Conservation (phyloP, 2,113 vertebrate genomes). For the Psittacula cyanocephala region DNA sequence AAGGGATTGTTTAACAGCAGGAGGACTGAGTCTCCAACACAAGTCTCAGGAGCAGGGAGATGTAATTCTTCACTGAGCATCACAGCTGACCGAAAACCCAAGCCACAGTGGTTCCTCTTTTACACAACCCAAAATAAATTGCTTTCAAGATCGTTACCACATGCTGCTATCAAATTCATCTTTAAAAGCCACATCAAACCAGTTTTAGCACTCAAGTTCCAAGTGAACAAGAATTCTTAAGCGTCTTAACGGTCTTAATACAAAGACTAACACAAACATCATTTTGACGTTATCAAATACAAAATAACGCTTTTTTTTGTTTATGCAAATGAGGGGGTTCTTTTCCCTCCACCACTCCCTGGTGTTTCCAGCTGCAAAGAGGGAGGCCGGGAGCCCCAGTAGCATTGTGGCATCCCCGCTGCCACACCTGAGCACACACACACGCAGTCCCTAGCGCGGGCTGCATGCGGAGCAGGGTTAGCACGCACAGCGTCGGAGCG, state of each 20-base stretch:
- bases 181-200: background rate
- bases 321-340: background rate
- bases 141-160: background rate
- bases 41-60: background rate
- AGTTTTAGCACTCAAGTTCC: background rate
- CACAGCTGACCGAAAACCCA: fast-evolving
- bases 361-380: background rate
- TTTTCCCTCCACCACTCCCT: background rate
- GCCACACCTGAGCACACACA: background rate
- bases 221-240: background rate
- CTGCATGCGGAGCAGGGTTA: background rate
- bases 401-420: fast-evolving
- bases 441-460: fast-evolving
- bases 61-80: background rate
- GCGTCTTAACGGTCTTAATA: background rate
- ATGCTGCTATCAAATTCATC: background rate
- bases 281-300: background rate
- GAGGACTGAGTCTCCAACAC: background rate
- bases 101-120: background rate
- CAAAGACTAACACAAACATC: background rate
- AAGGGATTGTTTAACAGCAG: background rate
- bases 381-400: fast-evolving
- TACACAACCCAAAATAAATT: background rate
- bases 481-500: background rate
- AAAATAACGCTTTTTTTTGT: background rate